Conservation (phyloP, 1,140 invertebrate genomes). For the Apis dorsata region DNA sequence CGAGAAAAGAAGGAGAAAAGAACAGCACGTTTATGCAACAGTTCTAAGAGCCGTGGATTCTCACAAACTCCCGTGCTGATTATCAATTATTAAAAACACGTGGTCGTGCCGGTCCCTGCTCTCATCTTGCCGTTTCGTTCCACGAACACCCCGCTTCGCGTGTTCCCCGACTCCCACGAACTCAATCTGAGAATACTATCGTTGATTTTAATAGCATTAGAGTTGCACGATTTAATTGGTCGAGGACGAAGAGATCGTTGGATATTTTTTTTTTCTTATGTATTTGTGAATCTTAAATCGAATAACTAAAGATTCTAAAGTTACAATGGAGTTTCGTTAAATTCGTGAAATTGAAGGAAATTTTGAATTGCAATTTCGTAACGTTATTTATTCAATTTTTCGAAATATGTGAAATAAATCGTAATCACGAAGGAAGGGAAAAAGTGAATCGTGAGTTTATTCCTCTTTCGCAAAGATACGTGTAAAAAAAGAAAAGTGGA, state of each 20-base stretch:
- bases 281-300: neutral
- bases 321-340: too few species aligned
- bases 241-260: neutral
- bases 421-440: too few species aligned
- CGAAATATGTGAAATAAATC: too few species aligned
- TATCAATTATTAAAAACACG: conserved; percentile 80
- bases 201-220: conserved; percentile 55
- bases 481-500: neutral
- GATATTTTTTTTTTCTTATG: neutral
- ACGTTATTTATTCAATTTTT: too few species aligned
- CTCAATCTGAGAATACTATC: conserved; percentile 56
- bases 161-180: conserved; percentile 69
- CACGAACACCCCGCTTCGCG: conserved; percentile 64
- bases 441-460: too few species aligned
- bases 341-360: too few species aligned
- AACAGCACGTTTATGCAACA: conserved; percentile 73
- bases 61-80: conserved; percentile 72
- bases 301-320: too few species aligned
- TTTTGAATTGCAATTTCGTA: too few species aligned
- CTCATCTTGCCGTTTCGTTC: conserved; percentile 74
- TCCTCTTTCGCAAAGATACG: too few species aligned
- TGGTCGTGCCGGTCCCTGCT: conserved; percentile 65
- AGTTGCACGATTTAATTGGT: conserved; percentile 40
- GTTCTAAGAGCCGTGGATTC: conserved; percentile 72
- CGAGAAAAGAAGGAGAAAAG: conserved; percentile 62